These are phyloP conservation scores for Synanceia verrucosa DNA, from an alignment of 2,797 vertebrate genomes.

Conservation along the genomic window DNA sequence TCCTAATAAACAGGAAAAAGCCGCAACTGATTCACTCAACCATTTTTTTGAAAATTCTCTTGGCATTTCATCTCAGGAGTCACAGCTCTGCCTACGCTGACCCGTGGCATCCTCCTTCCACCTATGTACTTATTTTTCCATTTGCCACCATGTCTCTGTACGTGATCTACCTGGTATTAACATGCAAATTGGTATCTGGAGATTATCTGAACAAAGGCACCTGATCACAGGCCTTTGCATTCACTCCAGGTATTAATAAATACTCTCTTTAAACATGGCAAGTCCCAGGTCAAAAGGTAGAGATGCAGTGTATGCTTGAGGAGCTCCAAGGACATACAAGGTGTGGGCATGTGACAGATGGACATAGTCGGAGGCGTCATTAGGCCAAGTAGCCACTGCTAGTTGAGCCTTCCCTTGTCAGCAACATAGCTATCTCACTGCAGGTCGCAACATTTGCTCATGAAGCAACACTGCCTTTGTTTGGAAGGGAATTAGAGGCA, in stretches of 20 bases:
- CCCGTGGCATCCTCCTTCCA: neutral
- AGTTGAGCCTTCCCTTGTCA: neutral
- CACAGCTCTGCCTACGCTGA: neutral
- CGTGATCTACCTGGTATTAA: neutral
- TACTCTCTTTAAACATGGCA: neutral
- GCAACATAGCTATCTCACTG: neutral
- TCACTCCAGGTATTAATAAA: neutral
- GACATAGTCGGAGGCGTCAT: neutral
- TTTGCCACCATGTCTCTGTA: neutral
- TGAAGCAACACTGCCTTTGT: neutral
- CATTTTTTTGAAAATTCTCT: neutral
- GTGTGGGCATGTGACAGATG: neutral
- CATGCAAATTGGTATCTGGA: neutral
- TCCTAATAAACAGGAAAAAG: slow-evolving; percentile 12
- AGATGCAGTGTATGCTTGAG: neutral
- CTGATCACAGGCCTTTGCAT: neutral
- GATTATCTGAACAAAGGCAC: neutral
- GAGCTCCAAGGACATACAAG: neutral
- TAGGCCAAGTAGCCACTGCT: too few species aligned
- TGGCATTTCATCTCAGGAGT: neutral
- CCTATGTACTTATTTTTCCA: neutral
- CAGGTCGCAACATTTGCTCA: neutral
- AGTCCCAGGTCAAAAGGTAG: neutral
- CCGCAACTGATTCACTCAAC: slow-evolving; percentile 4
- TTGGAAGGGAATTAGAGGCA: neutral